Percentiles rank a stretch among this genome's conserved stretches.
phyloP scores from a whole-genome alignment of 2,113 vertebrate species.

The Vombatus ursinus region DNA sequence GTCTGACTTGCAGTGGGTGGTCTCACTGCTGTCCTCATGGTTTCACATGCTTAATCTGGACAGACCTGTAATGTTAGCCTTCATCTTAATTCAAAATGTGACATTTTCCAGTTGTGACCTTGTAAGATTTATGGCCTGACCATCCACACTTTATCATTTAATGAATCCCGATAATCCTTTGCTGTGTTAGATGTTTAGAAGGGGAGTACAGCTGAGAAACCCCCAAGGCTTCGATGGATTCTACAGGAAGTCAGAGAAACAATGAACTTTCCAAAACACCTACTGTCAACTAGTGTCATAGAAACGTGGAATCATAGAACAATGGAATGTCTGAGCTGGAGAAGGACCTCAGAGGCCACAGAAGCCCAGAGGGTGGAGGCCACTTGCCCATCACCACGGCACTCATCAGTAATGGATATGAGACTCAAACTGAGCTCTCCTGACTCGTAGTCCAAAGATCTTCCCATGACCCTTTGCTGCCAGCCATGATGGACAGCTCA shows the following conservation, averaged over 20 bases:
- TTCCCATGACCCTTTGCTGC: not conserved
- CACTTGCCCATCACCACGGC: not conserved
- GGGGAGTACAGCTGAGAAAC: not conserved
- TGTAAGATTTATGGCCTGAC: not conserved
- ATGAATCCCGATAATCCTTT: not conserved
- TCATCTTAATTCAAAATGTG: slow-evolving; percentile 6
- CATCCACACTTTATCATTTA: not conserved
- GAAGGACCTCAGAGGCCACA: not conserved
- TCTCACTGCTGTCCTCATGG: not conserved
- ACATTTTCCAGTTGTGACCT: slow-evolving; percentile 11
- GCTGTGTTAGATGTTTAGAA: not conserved
- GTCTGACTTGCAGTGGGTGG: not conserved
- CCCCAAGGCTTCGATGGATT: not conserved
- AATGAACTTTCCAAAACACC: not conserved
- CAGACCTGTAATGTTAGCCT: not conserved
- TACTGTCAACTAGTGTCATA: not conserved
- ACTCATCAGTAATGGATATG: not conserved
- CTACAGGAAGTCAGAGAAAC: not conserved
- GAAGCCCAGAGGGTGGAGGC: not conserved
- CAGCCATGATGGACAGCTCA: not conserved
- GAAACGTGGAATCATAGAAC: not conserved
- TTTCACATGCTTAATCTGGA: not conserved
- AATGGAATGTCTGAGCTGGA: not conserved
- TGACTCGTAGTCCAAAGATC: not conserved
- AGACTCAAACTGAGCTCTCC: not conserved